phyloP scores from a whole-genome alignment of 2,113 vertebrate genomes.

The Trematomus loennbergii region DNA sequence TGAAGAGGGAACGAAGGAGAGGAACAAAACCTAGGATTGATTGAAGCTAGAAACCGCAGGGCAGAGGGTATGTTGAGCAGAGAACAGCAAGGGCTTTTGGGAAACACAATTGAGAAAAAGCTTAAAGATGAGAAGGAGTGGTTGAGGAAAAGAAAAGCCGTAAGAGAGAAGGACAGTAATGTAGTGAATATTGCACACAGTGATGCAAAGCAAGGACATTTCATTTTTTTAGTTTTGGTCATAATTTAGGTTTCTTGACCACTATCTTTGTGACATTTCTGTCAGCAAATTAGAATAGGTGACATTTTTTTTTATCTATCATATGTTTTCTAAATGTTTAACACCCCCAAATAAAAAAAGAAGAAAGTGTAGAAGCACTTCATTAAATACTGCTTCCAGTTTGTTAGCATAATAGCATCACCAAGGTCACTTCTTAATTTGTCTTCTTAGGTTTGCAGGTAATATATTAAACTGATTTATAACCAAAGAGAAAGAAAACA shows the following conservation, averaged over 20 bases:
- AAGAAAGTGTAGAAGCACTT: neutral
- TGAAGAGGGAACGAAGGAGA: neutral
- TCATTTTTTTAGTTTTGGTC: neutral
- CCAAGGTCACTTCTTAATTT: neutral
- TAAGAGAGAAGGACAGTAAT: neutral
- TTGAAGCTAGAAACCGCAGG: slow-evolving; percentile 1
- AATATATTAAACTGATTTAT: too few relatives aligned
- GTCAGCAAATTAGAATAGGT: too few relatives aligned
- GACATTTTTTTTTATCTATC: neutral
- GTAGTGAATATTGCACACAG: neutral
- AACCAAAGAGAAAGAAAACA: neutral
- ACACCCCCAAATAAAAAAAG: neutral
- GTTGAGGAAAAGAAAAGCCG: neutral
- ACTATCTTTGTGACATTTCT: too few relatives aligned
- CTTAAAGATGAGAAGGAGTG: slow-evolving; percentile 28
- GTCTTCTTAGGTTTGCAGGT: neutral
- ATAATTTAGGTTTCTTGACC: too few relatives aligned
- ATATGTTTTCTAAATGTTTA: neutral
- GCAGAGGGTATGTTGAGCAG: neutral
- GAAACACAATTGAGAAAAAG: slow-evolving; percentile 29
- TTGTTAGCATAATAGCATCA: neutral
- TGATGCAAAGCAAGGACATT: neutral
- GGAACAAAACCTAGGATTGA: neutral
- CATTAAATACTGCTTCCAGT: neutral
- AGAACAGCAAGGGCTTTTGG: slow-evolving; percentile 24